Evolutionary conservation across 2,888 invertebrate genomes (phyloP).

Genomic region (Xestia c-nigrum): DNA sequence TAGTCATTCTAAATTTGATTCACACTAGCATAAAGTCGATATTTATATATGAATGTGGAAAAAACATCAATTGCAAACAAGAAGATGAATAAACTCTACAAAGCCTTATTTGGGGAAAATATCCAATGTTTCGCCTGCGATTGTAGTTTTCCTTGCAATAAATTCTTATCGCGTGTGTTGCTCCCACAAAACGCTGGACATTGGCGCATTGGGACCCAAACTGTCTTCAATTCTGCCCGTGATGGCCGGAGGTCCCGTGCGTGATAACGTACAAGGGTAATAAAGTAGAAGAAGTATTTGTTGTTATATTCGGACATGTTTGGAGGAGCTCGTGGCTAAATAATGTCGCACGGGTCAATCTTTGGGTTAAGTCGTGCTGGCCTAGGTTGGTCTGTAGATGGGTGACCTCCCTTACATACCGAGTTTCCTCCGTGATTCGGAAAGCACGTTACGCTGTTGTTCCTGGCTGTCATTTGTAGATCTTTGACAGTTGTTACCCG

Average conservation of each 20-base stretch:
- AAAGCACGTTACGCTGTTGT: no score
- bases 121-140: background rate
- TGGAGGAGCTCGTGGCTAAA: no score
- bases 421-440: no score
- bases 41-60: background rate
- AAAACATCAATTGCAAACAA: background rate
- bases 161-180: conserved; percentile 62
- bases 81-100: background rate
- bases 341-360: no score
- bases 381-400: no score
- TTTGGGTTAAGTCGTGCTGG: no score
- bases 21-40: background rate
- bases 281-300: conserved; percentile 39
- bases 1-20: background rate
- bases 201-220: conserved; percentile 58
- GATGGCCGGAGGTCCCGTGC: conserved; percentile 40
- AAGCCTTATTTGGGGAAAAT: conserved; percentile 31
- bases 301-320: conserved; percentile 12
- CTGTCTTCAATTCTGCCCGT: conserved; percentile 57
- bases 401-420: no score
- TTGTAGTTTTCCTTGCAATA: conserved; percentile 44
- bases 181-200: conserved; percentile 48
- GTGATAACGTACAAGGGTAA: conserved; percentile 43
- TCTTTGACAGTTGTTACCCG: no score
- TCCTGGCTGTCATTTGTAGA: no score